phyloP scores from a whole-genome alignment of 2,888 invertebrate species.

The Graphium colonna region DNA sequence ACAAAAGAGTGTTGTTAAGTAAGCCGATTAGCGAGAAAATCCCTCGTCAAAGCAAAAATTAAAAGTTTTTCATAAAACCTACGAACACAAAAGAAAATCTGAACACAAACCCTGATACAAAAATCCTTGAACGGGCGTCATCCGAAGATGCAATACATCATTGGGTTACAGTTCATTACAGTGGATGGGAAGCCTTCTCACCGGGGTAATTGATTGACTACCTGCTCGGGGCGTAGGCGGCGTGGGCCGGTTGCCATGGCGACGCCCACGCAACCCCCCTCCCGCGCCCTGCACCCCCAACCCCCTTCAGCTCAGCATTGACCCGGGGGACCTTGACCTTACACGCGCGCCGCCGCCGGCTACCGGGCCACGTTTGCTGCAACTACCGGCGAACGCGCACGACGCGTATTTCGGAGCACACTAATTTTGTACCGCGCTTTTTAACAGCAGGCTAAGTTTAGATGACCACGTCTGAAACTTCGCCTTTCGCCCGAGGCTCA shows the following conservation, averaged over 20 bases:
- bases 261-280: conserved; percentile 58
- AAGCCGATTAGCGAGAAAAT: too few relatives aligned
- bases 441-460: conserved; percentile 17
- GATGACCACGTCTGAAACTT: background rate
- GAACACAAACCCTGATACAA: background rate
- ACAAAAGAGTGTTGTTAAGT: too few relatives aligned
- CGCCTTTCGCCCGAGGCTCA: too few relatives aligned
- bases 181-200: conserved; percentile 47
- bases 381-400: conserved; percentile 11
- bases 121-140: conserved; percentile 20
- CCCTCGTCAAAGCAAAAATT: too few relatives aligned
- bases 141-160: conserved; percentile 33
- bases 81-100: background rate
- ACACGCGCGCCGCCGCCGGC: conserved; percentile 47
- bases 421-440: conserved; percentile 46
- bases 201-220: conserved; percentile 69
- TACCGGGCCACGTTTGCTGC: conserved; percentile 22
- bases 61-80: too few relatives aligned
- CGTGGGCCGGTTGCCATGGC: conserved; percentile 67
- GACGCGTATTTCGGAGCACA: conserved; percentile 67
- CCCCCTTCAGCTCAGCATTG: conserved; percentile 49
- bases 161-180: conserved; percentile 39
- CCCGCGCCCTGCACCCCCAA: conserved; percentile 25
- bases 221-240: conserved; percentile 59
- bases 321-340: conserved; percentile 74